These are phyloP conservation scores for Thripadectes ignobilis DNA, from an alignment of 2,797 vertebrate genomes.

Conservation along the genomic window DNA sequence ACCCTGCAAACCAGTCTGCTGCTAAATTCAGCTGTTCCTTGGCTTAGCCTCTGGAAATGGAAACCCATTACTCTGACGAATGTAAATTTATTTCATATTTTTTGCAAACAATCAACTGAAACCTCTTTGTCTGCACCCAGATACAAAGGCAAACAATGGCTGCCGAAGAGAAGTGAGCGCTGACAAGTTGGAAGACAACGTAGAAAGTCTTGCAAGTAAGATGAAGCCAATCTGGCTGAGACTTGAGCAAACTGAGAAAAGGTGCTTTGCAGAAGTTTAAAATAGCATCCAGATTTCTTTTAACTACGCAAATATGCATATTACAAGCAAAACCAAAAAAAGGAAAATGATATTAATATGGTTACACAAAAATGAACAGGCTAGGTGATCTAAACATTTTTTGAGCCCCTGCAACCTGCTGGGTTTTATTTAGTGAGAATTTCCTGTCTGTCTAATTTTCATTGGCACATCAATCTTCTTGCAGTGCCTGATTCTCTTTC, in stretches of 20 bases:
- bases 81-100: conserved; percentile 26
- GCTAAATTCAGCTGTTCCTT: conserved; percentile 34
- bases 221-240: conserved; percentile 7
- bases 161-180: neutral
- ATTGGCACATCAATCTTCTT: conserved; percentile 61
- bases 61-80: neutral
- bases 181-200: neutral
- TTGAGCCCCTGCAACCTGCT: conserved; percentile 14
- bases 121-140: neutral
- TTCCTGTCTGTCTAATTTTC: conserved; percentile 57
- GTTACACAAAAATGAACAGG: neutral
- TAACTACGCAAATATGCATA: neutral
- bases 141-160: neutral
- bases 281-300: neutral
- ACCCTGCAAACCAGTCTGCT: neutral
- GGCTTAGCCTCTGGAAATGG: neutral
- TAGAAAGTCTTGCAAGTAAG: neutral
- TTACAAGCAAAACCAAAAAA: neutral
- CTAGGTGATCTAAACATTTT: neutral
- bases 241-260: neutral
- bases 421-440: conserved; percentile 44
- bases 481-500: conserved; percentile 54
- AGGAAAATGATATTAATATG: neutral
- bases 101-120: conserved; percentile 23
- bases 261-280: neutral